A percentile compares a stretch with the other conserved stretches of the same genome.
Conservation (phyloP, 2,797 vertebrate species). For the Prionace glauca region DNA sequence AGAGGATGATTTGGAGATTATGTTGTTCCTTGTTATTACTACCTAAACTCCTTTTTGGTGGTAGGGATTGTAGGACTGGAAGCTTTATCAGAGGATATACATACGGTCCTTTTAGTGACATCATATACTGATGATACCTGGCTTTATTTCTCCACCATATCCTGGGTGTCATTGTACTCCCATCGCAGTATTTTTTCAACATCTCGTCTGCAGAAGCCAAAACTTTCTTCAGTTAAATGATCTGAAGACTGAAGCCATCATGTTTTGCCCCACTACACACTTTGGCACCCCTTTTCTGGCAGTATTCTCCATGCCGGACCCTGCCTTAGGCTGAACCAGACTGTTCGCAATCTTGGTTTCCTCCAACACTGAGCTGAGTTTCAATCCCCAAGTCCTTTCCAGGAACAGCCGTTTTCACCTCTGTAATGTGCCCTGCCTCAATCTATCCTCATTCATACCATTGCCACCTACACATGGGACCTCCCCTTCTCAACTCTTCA, state of each 20-base stretch:
- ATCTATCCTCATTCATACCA: too few species aligned
- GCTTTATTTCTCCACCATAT: not conserved
- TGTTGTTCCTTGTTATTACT: not conserved
- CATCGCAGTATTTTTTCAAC: not conserved
- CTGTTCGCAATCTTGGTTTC: not conserved
- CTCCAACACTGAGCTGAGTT: not conserved
- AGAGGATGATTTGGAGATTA: not conserved
- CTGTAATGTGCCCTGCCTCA: not conserved
- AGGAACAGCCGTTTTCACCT: not conserved
- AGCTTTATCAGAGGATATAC: not conserved
- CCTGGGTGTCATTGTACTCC: not conserved
- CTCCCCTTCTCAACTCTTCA: not conserved
- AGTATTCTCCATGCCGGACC: not conserved
- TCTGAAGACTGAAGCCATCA: not conserved
- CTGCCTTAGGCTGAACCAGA: not conserved
- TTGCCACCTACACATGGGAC: not conserved
- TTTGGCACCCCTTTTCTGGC: too few species aligned
- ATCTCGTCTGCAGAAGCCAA: not conserved
- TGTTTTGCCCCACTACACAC: not conserved
- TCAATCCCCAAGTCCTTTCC: not conserved
- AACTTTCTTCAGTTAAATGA: not conserved
- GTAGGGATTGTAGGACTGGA: not conserved
- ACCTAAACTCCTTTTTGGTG: not conserved
- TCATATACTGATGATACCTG: not conserved
- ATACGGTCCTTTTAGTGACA: not conserved